These are phyloP conservation scores for Diachasma alloeum DNA, from an alignment of 1,140 invertebrate genomes.

Conservation along the genomic window DNA sequence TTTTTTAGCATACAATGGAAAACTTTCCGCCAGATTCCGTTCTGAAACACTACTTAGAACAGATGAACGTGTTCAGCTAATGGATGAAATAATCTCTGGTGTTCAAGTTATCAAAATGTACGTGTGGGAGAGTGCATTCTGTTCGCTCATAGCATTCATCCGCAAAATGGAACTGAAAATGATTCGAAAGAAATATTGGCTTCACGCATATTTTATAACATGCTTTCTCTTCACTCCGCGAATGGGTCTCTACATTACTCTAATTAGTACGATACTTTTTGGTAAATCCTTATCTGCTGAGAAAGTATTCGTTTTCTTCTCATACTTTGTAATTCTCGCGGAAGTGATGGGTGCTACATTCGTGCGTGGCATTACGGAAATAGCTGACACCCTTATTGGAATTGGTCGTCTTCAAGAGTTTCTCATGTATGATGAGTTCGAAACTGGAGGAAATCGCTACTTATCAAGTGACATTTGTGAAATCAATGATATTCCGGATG, in stretches of 20 bases:
- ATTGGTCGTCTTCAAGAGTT: constrained; percentile 69
- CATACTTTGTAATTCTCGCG: constrained; percentile 72
- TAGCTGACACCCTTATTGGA: constrained; percentile 70
- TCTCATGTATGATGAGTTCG: constrained; percentile 65
- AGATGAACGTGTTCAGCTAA: no score
- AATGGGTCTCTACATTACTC: constrained; percentile 71
- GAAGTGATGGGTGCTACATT: constrained; percentile 76
- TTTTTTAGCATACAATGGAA: constrained; percentile 67
- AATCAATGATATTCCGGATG: no score
- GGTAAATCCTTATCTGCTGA: constrained; percentile 68
- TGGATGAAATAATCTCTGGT: no score
- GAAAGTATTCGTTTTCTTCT: constrained; percentile 72
- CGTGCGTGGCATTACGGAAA: constrained; percentile 73
- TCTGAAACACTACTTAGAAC: constrained; percentile 71
- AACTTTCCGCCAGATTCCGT: constrained; percentile 71
- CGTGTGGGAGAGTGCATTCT: no score
- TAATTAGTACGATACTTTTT: constrained; percentile 69
- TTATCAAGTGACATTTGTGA: no score
- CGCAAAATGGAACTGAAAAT: constrained; percentile 71
- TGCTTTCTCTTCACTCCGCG: constrained; percentile 77
- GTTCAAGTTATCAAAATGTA: no score
- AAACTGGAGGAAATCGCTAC: constrained; percentile 31
- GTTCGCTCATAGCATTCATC: constrained; percentile 68
- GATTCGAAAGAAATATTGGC: constrained; percentile 72
- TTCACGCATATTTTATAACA: constrained; percentile 77